Evolutionary conservation across 1,140 invertebrate species (phyloP).

Genomic region (Harlomillsia oculata): DNA sequence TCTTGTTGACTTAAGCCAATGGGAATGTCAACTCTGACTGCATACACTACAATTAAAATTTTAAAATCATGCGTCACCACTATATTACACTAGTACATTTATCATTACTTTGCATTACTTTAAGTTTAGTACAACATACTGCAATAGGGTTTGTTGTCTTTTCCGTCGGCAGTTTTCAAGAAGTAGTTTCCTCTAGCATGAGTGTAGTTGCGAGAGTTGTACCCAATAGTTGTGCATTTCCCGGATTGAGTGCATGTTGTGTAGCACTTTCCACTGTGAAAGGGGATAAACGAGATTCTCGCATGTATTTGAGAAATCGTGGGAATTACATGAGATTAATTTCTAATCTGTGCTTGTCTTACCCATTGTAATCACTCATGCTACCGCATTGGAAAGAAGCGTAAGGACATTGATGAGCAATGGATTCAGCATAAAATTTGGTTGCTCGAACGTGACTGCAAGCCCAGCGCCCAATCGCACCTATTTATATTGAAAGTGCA

Average conservation of each 20-base stretch:
- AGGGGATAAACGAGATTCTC: not conserved
- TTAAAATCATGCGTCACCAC: too few species aligned
- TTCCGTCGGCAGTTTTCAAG: conserved; percentile 17
- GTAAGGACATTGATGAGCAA: conserved; percentile 18
- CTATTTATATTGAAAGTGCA: not conserved
- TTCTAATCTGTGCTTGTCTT: not conserved
- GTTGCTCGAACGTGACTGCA: conserved; percentile 28
- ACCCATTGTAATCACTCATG: conserved; percentile 20
- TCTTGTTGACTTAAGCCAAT: conserved; percentile 11
- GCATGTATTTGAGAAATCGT: not conserved
- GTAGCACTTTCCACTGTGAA: conserved; percentile 22
- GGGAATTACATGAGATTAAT: not conserved
- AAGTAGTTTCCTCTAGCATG: conserved; percentile 13
- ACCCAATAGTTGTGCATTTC: conserved; percentile 18
- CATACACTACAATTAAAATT: conserved; percentile 19
- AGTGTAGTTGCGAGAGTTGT: not conserved
- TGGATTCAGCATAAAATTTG: conserved; percentile 25
- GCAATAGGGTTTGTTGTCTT: conserved; percentile 10
- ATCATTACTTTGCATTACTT: too few species aligned
- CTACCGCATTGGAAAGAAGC: conserved; percentile 15
- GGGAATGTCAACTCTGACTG: conserved; percentile 11
- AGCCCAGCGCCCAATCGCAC: conserved; percentile 14
- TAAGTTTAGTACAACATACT: conserved; percentile 9
- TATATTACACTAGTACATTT: too few species aligned
- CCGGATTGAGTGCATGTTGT: conserved; percentile 5